Conservation (phyloP, 1,140 invertebrate species). For the Helicorthomorpha holstii region DNA sequence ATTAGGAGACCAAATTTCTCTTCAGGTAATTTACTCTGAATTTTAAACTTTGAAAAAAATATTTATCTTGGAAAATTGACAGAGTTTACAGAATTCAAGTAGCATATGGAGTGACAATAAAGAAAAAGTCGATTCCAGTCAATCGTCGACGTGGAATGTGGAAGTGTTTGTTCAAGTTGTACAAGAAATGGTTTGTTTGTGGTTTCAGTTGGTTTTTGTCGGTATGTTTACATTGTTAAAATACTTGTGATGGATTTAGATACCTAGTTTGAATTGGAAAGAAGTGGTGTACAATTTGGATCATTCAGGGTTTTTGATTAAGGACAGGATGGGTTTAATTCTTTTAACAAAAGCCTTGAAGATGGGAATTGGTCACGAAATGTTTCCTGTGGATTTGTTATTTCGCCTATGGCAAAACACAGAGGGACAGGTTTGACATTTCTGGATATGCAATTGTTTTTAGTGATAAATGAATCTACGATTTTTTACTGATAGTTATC, state of each 20-base stretch:
- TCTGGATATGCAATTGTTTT: conserved; percentile 1
- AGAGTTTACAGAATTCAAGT: conserved; percentile 30
- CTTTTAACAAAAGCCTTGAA: conserved; percentile 61
- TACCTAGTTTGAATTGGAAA: conserved; percentile 69
- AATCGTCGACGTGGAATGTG: conserved; percentile 66
- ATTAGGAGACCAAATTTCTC: conserved; percentile 35
- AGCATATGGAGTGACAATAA: conserved; percentile 22
- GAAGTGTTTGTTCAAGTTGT: conserved; percentile 79
- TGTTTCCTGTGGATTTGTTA: conserved; percentile 74
- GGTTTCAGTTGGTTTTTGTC: conserved; percentile 5
- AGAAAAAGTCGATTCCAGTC: conserved; percentile 22
- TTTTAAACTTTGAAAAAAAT: too few species aligned
- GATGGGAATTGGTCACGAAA: conserved; percentile 49
- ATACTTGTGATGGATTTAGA: conserved; percentile 22
- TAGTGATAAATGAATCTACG: conserved; percentile 8
- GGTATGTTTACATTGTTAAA: conserved; percentile 3
- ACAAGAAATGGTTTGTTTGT: conserved; percentile 51
- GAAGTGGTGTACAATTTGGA: conserved; percentile 82
- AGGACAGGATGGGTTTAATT: conserved; percentile 64
- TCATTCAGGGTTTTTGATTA: conserved; percentile 71
- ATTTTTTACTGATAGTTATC: conserved; percentile 43
- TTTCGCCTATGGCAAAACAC: conserved; percentile 82
- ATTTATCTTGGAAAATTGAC: too few species aligned
- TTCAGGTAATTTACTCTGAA: conserved; percentile 12
- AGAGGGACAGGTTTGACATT: conserved; percentile 47